Conservation (phyloP, 2,888 invertebrate genomes). For the Tinea pellionella region DNA sequence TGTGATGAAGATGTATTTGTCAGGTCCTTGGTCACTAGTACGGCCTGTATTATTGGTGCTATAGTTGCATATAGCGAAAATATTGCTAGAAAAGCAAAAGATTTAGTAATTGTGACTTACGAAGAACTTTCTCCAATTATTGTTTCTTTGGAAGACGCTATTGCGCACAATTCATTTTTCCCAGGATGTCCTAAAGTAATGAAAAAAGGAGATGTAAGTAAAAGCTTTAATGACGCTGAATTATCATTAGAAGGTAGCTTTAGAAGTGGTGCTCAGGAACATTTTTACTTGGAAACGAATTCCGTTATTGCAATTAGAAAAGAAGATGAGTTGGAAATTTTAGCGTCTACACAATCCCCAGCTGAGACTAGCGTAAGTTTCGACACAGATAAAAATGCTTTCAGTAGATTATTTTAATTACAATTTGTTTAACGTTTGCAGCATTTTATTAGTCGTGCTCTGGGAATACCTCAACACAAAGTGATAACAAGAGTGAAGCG, state of each 20-base stretch:
- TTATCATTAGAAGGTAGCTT: slow-evolving; percentile 77
- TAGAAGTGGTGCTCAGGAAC: slow-evolving; percentile 85
- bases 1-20: slow-evolving; percentile 89
- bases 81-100: slow-evolving; percentile 83
- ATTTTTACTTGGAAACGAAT: slow-evolving; percentile 89
- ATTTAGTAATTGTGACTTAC: slow-evolving; percentile 80
- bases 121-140: slow-evolving; percentile 83
- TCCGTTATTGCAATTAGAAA: slow-evolving; percentile 73
- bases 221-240: slow-evolving; percentile 73
- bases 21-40: slow-evolving; percentile 76
- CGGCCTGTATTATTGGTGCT: slow-evolving; percentile 84
- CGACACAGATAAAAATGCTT: background rate
- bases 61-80: slow-evolving; percentile 81
- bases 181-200: slow-evolving; percentile 64
- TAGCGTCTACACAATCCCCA: slow-evolving; percentile 84
- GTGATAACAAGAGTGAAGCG: slow-evolving; percentile 79
- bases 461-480: slow-evolving; percentile 75
- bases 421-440: slow-evolving; percentile 36
- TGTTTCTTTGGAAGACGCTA: slow-evolving; percentile 88
- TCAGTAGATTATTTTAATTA: background rate
- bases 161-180: slow-evolving; percentile 76
- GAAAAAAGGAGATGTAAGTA: slow-evolving; percentile 74
- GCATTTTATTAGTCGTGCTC: slow-evolving; percentile 70
- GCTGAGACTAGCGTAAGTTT: slow-evolving; percentile 68
- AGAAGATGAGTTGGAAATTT: slow-evolving; percentile 88